phyloP scores from a whole-genome alignment of 2,797 vertebrate genomes.

The Thripadectes ignobilis region DNA sequence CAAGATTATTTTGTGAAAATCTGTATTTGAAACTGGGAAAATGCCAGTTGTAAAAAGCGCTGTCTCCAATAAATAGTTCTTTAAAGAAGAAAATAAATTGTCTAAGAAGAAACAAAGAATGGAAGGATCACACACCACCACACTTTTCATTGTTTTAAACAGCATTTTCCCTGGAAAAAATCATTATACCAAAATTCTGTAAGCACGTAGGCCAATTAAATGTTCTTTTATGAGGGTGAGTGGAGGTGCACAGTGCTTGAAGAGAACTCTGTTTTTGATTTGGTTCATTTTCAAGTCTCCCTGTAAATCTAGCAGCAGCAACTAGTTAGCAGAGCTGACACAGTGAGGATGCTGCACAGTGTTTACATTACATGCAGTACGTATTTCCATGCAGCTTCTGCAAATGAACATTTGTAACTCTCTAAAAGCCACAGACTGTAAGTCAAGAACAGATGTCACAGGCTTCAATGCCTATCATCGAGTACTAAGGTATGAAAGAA shows the following conservation, averaged over 20 bases:
- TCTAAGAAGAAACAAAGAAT: not conserved
- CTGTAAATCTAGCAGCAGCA: not conserved
- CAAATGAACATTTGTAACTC: constrained; percentile 1
- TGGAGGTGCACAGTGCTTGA: not conserved
- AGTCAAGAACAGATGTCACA: not conserved
- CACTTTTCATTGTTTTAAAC: not conserved
- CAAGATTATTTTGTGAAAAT: not conserved
- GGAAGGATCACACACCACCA: not conserved
- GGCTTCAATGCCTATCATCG: not conserved
- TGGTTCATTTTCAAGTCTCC: not conserved
- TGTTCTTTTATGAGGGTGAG: not conserved
- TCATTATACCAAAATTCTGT: not conserved
- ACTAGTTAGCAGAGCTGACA: not conserved
- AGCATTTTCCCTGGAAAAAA: not conserved
- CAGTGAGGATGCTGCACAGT: not conserved
- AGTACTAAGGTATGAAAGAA: not conserved
- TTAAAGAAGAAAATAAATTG: not conserved
- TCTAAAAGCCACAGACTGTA: not conserved
- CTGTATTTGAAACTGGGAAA: not conserved
- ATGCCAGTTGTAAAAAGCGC: not conserved
- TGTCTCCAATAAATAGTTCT: not conserved
- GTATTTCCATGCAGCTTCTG: not conserved
- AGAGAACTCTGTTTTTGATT: not conserved
- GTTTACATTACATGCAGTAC: not conserved
- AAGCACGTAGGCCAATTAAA: not conserved